phyloP scores from a whole-genome alignment of 2,888 invertebrate genomes.

The Heliconius ismenius region DNA sequence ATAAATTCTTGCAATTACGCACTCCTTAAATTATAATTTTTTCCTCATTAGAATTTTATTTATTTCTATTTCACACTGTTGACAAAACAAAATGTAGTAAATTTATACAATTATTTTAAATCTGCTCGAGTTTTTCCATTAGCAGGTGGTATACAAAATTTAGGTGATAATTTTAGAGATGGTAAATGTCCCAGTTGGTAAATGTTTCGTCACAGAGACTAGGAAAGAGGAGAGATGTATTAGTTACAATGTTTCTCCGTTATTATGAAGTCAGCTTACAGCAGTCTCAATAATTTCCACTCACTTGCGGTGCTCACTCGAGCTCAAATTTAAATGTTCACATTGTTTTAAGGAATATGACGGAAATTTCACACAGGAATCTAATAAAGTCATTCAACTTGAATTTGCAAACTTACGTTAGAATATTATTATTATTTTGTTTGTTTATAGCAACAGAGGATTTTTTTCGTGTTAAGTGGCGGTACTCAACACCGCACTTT shows the following conservation, averaged over 20 bases:
- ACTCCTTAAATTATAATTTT: slow-evolving; percentile 15
- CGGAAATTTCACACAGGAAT: slow-evolving; percentile 44
- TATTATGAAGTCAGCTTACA: slow-evolving; percentile 55
- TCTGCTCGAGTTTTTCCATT: slow-evolving; percentile 18
- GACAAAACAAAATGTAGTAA: neutral
- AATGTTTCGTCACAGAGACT: slow-evolving; percentile 47
- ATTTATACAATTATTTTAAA: neutral
- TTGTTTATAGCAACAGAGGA: neutral
- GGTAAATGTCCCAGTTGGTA: slow-evolving; percentile 53
- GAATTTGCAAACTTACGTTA: slow-evolving; percentile 42
- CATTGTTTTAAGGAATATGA: slow-evolving; percentile 58
- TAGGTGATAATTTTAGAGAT: slow-evolving; percentile 61
- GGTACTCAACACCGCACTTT: too few species aligned
- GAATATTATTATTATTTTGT: slow-evolving; percentile 21
- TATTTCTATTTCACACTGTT: neutral
- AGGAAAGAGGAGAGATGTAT: slow-evolving; percentile 51
- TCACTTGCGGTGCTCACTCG: slow-evolving; percentile 54
- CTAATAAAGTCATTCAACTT: slow-evolving; percentile 48
- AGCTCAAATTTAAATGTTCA: slow-evolving; percentile 52
- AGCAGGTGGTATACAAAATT: slow-evolving; percentile 47
- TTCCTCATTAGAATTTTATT: slow-evolving; percentile 7
- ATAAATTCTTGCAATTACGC: slow-evolving; percentile 28
- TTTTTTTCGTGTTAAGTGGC: neutral
- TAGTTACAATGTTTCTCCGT: slow-evolving; percentile 52
- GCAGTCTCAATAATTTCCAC: slow-evolving; percentile 59